These are phyloP conservation scores for Asobara japonica DNA, from an alignment of 1,140 invertebrate genomes.

Conservation along the genomic window DNA sequence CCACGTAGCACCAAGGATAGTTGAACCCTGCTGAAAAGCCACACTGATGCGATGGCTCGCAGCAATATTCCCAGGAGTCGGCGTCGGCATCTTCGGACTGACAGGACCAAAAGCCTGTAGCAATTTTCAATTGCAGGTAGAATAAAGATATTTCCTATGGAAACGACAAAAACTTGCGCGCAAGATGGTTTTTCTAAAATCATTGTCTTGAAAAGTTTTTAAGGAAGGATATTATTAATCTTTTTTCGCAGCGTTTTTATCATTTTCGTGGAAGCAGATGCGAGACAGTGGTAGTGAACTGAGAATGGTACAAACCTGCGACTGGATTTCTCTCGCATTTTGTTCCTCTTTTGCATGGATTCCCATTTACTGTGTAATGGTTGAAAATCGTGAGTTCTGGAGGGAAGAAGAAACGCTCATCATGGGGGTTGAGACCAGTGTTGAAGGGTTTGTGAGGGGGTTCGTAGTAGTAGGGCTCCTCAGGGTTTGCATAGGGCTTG, in stretches of 20 bases:
- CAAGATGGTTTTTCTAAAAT: no score
- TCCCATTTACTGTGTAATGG: slow-evolving; percentile 80
- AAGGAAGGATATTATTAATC: no score
- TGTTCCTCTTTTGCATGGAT: slow-evolving; percentile 77
- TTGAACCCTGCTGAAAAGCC: slow-evolving; percentile 81
- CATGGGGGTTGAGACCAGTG: not conserved
- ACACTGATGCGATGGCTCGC: slow-evolving; percentile 79
- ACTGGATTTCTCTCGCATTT: slow-evolving; percentile 76
- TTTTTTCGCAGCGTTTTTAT: no score
- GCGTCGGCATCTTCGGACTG: slow-evolving; percentile 76
- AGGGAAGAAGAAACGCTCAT: slow-evolving; percentile 24
- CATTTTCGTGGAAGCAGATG: no score
- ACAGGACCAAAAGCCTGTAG: slow-evolving; percentile 83
- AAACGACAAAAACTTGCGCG: no score
- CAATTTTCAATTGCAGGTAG: no score
- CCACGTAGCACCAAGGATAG: slow-evolving; percentile 86
- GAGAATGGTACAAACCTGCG: no score
- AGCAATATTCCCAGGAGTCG: slow-evolving; percentile 84
- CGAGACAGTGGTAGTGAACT: no score
- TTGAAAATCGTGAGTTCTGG: slow-evolving; percentile 68
- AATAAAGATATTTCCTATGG: no score
- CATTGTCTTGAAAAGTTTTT: no score
- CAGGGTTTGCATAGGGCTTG: slow-evolving; percentile 24
- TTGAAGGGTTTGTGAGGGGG: no score
- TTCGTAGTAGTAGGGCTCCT: slow-evolving; percentile 27